Base-by-base conservation (phyloP, 2,888 invertebrate species). In the Pseudococcus viburni region DNA sequence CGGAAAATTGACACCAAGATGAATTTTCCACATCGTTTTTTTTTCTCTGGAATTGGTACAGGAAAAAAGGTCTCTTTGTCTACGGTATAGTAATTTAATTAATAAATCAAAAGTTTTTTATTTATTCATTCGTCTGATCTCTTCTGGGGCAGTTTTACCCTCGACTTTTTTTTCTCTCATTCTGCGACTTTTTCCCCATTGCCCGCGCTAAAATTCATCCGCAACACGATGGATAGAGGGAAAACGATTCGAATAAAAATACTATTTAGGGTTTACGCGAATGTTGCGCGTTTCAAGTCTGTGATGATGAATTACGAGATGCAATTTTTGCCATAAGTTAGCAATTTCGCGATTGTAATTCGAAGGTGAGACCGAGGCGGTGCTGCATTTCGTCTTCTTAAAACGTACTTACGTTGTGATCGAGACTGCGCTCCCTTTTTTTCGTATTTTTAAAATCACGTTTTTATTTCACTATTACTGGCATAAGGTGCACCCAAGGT, bases 41-140 rank as follows among this genome's bases (percentile, higher is more conserved):
- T 86, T 77, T 51, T 39, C 46, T 77, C 22, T 51, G 33, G 59
- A 77, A 80, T 42, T 39, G 33, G 39, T 42, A 42, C 42, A 42
- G 48, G 80, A 80, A 39, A 46, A 88, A 87, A 83, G 19, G 19
- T 26, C 51, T 55, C 42, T 77, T 88, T 77, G 77, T 88, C 88
- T 88, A 88, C 55, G 55, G 55, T 51, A n/a, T 55, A 80, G 80
- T 88, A 88, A 88, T 88, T 83, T 88, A 80, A 88, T 88, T 88
- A 88, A 88, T 88, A 88, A 88, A 88, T 88, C 88, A 88, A 88
- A 88, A 88, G 88, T 88, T 88, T 88, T 83, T 88, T 88, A 88
- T 77, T 88, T 88, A 88, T 88, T 88, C 88, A 88, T 88, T 83
- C 88, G 83, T 55, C 83, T 55, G 88, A 88, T 88, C 80, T 88